phyloP scores from a whole-genome alignment of 53 echinoderm and acorn worm genomes.

The Astropecten irregularis region DNA sequence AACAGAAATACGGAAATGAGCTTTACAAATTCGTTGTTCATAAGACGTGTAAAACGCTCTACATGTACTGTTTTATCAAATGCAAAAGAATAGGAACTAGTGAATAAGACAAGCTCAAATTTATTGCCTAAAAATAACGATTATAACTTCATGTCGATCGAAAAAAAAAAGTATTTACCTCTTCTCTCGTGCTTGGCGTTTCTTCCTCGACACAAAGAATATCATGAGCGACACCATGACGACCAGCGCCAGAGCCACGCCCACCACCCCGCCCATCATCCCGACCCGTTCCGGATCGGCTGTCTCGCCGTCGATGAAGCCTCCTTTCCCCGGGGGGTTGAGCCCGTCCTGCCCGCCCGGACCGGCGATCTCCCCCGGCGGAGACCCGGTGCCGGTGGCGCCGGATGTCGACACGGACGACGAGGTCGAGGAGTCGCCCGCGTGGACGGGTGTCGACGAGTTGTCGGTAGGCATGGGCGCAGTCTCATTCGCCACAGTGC shows the following conservation, averaged over 20 bases:
- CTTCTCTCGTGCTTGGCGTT: conserved; percentile 27
- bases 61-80: no score
- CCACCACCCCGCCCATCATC: conserved; percentile 35
- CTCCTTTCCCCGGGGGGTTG: background rate
- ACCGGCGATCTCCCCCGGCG: background rate
- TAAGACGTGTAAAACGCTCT: no score
- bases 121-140: no score
- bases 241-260: conserved; percentile 24
- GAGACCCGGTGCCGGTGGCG: background rate
- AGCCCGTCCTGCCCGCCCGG: background rate
- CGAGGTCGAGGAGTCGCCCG: background rate
- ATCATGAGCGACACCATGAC: conserved; percentile 13
- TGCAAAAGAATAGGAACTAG: no score
- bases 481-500: no score
- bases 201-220: conserved; percentile 15
- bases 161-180: conserved; percentile 14
- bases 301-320: background rate
- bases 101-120: no score
- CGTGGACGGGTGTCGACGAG: background rate
- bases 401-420: background rate
- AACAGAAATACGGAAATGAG: no score
- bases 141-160: no score
- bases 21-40: no score
- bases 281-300: background rate
- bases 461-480: background rate